phyloP scores from a whole-genome alignment of 2,113 vertebrate genomes.

The Xiphorhynchus elegans region DNA sequence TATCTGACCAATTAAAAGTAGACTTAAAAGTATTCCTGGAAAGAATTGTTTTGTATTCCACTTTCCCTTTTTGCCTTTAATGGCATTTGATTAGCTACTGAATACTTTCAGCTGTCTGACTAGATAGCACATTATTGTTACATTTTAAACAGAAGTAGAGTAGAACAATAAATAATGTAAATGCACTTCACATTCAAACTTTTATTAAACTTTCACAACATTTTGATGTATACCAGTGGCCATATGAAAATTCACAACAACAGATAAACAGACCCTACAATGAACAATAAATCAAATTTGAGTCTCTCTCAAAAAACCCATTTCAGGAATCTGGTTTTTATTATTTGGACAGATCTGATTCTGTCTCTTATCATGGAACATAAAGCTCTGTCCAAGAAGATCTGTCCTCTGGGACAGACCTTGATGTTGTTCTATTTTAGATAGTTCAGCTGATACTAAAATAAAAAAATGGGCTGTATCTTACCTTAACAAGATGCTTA shows the following conservation, averaged over 20 bases:
- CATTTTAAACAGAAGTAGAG: conserved; percentile 8
- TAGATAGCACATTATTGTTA: not conserved
- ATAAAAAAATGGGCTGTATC: not conserved
- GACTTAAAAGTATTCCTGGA: not conserved
- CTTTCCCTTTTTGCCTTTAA: not conserved
- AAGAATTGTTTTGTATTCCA: not conserved
- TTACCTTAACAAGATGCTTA: not conserved
- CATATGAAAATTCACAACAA: conserved; percentile 10
- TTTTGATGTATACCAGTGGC: not conserved
- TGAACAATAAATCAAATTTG: conserved; percentile 4
- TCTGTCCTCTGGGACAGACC: not conserved
- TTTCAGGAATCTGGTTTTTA: conserved; percentile 6
- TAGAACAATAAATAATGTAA: conserved; percentile 27
- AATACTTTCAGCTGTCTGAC: not conserved
- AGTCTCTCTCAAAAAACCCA: not conserved
- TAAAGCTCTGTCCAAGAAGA: not conserved
- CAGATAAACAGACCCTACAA: not conserved
- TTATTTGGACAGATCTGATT: conserved; percentile 16
- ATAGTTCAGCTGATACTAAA: not conserved
- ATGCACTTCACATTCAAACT: not conserved
- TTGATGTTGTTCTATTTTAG: not conserved
- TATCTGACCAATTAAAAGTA: not conserved
- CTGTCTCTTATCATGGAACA: conserved; percentile 2
- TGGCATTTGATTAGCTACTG: not conserved
- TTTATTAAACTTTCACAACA: conserved; percentile 26